Percentiles rank a stretch among this genome's conserved stretches.
Conservation (phyloP, 1,140 invertebrate species). For the Battus philenor region DNA sequence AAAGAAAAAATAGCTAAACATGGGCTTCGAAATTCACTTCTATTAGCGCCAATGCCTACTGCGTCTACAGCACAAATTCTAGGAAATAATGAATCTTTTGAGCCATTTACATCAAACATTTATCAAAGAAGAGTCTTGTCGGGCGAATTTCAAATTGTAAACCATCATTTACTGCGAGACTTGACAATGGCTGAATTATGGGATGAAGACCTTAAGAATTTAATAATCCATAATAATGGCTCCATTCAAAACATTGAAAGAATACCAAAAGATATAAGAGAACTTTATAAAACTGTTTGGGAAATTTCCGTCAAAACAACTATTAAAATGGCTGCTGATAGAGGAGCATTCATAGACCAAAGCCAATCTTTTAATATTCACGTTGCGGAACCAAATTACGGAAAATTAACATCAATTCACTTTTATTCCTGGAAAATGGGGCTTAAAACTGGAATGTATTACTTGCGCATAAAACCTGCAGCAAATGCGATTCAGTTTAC, state of each 20-base stretch:
- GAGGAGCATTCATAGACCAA: constrained; percentile 99
- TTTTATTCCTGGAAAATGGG: constrained; percentile 98
- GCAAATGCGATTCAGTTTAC: constrained; percentile 98
- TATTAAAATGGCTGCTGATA: constrained; percentile 98
- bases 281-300: constrained; percentile 99
- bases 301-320: constrained; percentile 97
- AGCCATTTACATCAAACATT: constrained; percentile 98
- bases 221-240: constrained; percentile 93
- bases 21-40: constrained; percentile 95
- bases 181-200: constrained; percentile 93
- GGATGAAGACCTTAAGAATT: constrained; percentile 98
- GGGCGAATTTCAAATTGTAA: constrained; percentile 94
- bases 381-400: constrained; percentile 95
- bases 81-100: constrained; percentile 99
- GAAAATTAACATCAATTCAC: constrained; percentile 97
- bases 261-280: constrained; percentile 93
- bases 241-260: constrained; percentile 94
- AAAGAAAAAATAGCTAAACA: constrained; percentile 92
- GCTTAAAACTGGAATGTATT: constrained; percentile 99
- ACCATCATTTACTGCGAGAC: constrained; percentile 96
- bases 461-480: constrained; percentile 96
- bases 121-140: constrained; percentile 96
- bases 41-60: constrained; percentile 99
- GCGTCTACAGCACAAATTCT: constrained; percentile 99
- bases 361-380: constrained; percentile 98